Percentiles rank a stretch among this genome's conserved stretches.
These are phyloP conservation scores for Drosophila jambulina DNA, from an alignment of 1,140 invertebrate species.

Conservation along the genomic window DNA sequence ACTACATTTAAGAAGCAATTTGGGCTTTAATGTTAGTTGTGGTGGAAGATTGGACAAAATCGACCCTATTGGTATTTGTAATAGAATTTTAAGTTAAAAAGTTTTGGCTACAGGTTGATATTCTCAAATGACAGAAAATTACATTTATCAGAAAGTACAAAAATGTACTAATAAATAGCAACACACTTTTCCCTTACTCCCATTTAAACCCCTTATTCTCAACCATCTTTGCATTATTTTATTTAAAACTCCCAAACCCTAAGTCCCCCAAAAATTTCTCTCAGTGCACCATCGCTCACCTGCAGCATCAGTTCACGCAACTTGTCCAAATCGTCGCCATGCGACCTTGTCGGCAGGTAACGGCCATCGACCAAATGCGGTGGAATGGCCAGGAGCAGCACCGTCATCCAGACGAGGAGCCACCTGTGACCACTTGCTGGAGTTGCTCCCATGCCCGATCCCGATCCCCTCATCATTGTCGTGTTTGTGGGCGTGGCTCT, in stretches of 20 bases:
- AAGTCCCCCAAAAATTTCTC: not conserved
- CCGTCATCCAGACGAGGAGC: constrained; percentile 56
- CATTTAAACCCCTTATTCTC: not conserved
- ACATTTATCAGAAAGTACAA: not conserved
- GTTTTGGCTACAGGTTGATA: too few species aligned
- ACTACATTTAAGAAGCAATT: too few species aligned
- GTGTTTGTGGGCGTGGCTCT: constrained; percentile 32
- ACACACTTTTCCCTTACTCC: not conserved
- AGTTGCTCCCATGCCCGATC: constrained; percentile 17
- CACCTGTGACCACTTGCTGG: constrained; percentile 47
- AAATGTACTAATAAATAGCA: not conserved
- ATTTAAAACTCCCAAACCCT: not conserved
- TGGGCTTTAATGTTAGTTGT: too few species aligned
- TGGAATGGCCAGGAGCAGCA: constrained; percentile 66
- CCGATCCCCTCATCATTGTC: constrained; percentile 31
- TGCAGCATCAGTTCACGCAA: constrained; percentile 87
- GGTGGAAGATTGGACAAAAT: too few species aligned
- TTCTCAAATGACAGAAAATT: too few species aligned
- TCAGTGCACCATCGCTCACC: constrained; percentile 84
- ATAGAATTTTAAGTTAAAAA: too few species aligned
- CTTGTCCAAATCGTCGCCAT: constrained; percentile 87
- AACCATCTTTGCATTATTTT: not conserved
- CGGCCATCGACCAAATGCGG: constrained; percentile 85
- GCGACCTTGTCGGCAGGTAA: constrained; percentile 87
- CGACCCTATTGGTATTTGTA: too few species aligned